Conservation (phyloP, 2,113 vertebrate genomes). For the rat (Rattus norvegicus) region DNA sequence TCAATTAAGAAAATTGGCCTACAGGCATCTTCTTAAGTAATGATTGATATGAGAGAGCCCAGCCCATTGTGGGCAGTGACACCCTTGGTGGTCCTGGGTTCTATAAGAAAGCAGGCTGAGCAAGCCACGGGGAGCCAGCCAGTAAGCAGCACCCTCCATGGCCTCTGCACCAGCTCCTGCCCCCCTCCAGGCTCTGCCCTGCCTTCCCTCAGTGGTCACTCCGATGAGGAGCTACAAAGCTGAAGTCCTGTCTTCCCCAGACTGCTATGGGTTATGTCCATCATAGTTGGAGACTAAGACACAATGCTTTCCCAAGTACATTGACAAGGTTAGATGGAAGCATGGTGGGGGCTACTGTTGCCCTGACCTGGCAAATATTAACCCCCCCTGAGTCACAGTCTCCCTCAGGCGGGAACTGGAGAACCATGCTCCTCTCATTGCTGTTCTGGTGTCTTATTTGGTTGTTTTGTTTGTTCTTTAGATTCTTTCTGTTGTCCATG, state of each 20-base stretch:
- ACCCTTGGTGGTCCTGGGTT: neutral
- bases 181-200: neutral
- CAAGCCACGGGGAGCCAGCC: neutral
- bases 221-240: neutral
- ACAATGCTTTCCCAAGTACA: neutral
- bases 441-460: neutral
- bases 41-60: neutral
- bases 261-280: no score
- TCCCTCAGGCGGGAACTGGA: neutral
- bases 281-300: neutral
- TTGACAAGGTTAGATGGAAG: neutral
- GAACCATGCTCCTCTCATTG: fast-evolving
- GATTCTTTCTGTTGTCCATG: neutral
- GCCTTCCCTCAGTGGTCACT: neutral
- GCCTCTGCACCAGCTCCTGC: neutral
- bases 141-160: neutral
- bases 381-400: neutral
- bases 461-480: neutral
- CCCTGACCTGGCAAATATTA: neutral
- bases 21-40: neutral
- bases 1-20: neutral
- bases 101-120: neutral
- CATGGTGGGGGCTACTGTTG: neutral
- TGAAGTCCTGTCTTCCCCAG: neutral
- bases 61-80: neutral